phyloP scores from a whole-genome alignment of 35 echinoderm and acorn worm species.

The Patiria miniata region DNA sequence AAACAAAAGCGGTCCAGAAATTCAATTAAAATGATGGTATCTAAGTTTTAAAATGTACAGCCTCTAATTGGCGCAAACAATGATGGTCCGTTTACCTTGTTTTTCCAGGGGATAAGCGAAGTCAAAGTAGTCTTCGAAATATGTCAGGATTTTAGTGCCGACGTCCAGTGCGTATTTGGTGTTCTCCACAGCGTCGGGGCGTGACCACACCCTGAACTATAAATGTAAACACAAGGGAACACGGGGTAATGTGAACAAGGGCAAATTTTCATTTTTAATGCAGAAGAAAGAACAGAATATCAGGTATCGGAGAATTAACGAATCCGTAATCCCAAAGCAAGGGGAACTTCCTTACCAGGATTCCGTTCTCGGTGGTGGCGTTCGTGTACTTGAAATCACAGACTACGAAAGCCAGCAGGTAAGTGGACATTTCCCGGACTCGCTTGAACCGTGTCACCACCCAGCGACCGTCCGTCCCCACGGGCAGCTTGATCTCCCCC shows the following conservation, averaged over 20 bases:
- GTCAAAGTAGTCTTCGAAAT: conserved; percentile 94
- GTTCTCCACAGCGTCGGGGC: conserved; percentile 56
- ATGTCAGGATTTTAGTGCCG: conserved; percentile 74
- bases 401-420: conserved; percentile 89
- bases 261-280: neutral
- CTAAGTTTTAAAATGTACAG: no score
- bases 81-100: conserved; percentile 64
- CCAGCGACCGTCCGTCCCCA: conserved; percentile 46
- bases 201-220: conserved; percentile 89
- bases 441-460: conserved; percentile 59
- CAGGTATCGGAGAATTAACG: no score
- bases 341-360: conserved; percentile 44
- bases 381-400: conserved; percentile 61
- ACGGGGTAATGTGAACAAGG: neutral
- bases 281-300: no score
- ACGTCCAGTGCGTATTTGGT: conserved; percentile 68
- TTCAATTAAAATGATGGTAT: no score
- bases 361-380: conserved; percentile 45
- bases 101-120: conserved; percentile 81
- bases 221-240: neutral
- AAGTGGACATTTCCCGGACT: conserved; percentile 87
- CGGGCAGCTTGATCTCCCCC: neutral
- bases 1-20: no score
- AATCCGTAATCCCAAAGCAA: neutral
- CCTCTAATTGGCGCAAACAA: no score